A percentile compares a stretch with the other conserved stretches of the same genome.
phyloP scores from a whole-genome alignment of 2,113 vertebrate species.

The Morone chrysops region DNA sequence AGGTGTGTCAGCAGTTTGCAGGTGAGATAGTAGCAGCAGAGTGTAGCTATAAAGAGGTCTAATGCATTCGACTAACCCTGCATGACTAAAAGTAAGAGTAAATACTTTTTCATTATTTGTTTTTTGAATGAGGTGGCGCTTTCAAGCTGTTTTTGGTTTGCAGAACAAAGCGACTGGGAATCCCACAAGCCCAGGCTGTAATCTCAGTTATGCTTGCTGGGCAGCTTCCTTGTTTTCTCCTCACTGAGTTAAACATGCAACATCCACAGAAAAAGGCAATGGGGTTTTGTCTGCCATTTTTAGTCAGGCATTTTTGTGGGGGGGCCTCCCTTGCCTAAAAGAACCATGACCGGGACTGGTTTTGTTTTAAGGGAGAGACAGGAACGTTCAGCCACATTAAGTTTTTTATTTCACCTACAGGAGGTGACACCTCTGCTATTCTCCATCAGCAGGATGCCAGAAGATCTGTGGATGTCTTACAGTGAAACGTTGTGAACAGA shows the following conservation, averaged over 20 bases:
- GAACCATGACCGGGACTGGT: not conserved
- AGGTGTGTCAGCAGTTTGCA: not conserved
- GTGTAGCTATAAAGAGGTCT: not conserved
- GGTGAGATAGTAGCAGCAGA: not conserved
- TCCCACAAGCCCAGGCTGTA: slow-evolving; percentile 65
- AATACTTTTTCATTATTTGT: not conserved
- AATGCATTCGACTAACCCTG: not conserved
- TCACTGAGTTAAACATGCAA: slow-evolving; percentile 55
- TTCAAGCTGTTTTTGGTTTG: slow-evolving; percentile 43
- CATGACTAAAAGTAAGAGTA: slow-evolving; percentile 19
- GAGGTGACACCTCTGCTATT: not conserved
- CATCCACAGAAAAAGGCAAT: slow-evolving; percentile 46
- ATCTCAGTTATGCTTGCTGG: slow-evolving; percentile 57
- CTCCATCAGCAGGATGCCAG: not conserved
- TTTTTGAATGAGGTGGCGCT: slow-evolving; percentile 7
- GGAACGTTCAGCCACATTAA: not conserved
- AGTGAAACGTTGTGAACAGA: not conserved
- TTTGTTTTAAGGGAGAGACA: no score
- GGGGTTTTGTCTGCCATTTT: slow-evolving; percentile 43
- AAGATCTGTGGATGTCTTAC: not conserved
- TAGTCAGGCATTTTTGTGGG: not conserved
- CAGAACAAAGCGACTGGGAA: slow-evolving; percentile 63
- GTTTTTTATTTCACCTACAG: not conserved
- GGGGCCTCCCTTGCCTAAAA: not conserved
- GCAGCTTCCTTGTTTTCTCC: slow-evolving; percentile 69